phyloP scores from a whole-genome alignment of 2,888 invertebrate genomes.

The Epistrophe eligans region DNA sequence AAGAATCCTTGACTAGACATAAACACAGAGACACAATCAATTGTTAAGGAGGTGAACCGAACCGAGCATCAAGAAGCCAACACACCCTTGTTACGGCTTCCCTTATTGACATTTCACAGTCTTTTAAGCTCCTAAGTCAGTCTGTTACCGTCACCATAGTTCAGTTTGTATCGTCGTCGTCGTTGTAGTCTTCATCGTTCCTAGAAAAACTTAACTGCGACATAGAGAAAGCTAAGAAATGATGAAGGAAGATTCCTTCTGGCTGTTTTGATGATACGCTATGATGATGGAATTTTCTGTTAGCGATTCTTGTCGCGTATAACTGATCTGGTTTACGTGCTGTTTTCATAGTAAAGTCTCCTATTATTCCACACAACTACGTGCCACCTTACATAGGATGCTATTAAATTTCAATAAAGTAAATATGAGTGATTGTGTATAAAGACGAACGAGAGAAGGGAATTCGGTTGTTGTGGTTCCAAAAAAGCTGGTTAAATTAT shows the following conservation, averaged over 20 bases:
- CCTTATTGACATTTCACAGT: constrained; percentile 64
- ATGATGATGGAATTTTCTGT: constrained; percentile 51
- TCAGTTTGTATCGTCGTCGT: constrained; percentile 50
- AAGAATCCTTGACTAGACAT: constrained; percentile 54
- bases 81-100: not conserved
- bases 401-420: constrained; percentile 73
- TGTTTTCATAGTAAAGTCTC: constrained; percentile 72
- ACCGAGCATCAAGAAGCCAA: not conserved
- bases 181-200: not conserved
- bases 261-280: constrained; percentile 6
- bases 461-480: constrained; percentile 45
- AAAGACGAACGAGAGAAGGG: constrained; percentile 7
- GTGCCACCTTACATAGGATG: constrained; percentile 59
- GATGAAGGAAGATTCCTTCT: constrained; percentile 8
- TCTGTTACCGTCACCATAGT: constrained; percentile 5
- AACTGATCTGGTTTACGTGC: constrained; percentile 75
- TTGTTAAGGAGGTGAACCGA: constrained; percentile 10
- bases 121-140: constrained; percentile 68
- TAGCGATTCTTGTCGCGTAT: constrained; percentile 71
- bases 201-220: not conserved
- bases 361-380: constrained; percentile 68
- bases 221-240: not conserved
- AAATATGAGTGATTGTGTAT: constrained; percentile 59
- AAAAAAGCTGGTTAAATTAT: constrained; percentile 6
- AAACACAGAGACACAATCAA: constrained; percentile 24